Evolutionary conservation across 2,888 invertebrate species (phyloP).

Genomic region (Protonemura montana): DNA sequence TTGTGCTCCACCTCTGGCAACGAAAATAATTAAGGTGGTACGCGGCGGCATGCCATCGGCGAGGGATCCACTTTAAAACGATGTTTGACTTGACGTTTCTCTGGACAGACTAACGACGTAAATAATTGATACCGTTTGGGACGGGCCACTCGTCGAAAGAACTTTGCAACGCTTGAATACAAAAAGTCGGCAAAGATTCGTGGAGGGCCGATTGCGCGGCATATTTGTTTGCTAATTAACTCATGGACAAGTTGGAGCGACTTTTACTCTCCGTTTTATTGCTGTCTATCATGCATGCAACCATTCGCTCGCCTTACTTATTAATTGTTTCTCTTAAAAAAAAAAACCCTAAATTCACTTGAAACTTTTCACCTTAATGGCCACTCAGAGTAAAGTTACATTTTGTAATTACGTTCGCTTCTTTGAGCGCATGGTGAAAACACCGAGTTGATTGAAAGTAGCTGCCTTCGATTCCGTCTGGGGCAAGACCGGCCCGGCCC

Average conservation of each 20-base stretch:
- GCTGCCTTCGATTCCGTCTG: neutral
- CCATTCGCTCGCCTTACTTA: conserved; percentile 36
- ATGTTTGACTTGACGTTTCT: conserved; percentile 35
- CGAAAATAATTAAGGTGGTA: neutral
- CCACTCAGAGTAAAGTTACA: conserved; percentile 23
- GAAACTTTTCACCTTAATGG: conserved; percentile 36
- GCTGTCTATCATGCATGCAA: conserved; percentile 33
- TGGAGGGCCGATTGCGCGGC: neutral
- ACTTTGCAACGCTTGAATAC: neutral
- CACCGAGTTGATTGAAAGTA: conserved; percentile 1
- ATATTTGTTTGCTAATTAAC: conserved; percentile 39
- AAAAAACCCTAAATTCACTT: conserved; percentile 26
- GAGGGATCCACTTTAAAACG: neutral
- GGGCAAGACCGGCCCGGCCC: neutral
- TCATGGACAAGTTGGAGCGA: conserved; percentile 32
- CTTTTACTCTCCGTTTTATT: conserved; percentile 35
- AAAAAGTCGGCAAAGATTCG: conserved; percentile 34
- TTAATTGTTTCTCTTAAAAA: conserved; percentile 37
- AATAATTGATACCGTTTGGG: conserved; percentile 20
- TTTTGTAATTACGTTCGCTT: conserved; percentile 31
- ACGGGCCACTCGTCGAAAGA: neutral
- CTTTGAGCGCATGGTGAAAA: conserved; percentile 27
- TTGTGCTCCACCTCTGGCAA: neutral
- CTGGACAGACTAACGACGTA: conserved; percentile 24
- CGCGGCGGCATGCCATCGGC: neutral